Percentiles rank a stretch among this genome's conserved stretches.
Evolutionary conservation across 2,113 vertebrate genomes (phyloP).

Genomic region (Alexandromys fortis): DNA sequence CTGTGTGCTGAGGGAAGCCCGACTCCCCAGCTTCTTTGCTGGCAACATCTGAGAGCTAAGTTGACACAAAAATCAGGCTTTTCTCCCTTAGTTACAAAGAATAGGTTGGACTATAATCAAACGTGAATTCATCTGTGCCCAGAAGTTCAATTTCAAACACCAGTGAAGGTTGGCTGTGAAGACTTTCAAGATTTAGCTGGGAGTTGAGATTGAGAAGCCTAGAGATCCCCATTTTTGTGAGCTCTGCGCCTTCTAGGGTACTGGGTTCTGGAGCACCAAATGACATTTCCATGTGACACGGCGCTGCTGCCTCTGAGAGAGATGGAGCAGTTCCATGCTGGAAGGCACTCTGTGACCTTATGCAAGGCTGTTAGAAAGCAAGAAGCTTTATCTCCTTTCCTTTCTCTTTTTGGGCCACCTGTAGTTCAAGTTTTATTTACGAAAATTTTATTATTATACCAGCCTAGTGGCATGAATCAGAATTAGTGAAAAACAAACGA

Average conservation of each 20-base stretch:
- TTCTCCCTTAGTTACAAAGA: neutral
- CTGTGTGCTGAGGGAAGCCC: neutral
- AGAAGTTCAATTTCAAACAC: constrained; percentile 8
- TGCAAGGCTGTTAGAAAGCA: constrained; percentile 10
- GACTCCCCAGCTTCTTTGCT: neutral
- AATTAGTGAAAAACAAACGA: constrained; percentile 66
- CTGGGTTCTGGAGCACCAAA: constrained; percentile 8
- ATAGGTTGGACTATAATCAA: neutral
- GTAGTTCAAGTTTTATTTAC: constrained; percentile 60
- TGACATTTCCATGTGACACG: neutral
- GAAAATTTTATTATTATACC: constrained; percentile 37
- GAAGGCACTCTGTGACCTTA: constrained; percentile 2
- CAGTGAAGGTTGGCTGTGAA: neutral
- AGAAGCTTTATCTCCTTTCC: constrained; percentile 2
- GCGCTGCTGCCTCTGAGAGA: neutral
- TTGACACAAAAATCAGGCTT: neutral
- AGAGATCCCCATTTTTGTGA: neutral
- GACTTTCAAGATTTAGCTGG: neutral
- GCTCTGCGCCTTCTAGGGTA: neutral
- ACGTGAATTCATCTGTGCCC: neutral
- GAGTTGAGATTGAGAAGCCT: neutral
- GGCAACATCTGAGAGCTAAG: neutral
- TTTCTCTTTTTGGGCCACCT: neutral
- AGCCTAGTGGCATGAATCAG: constrained; percentile 38
- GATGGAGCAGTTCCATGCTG: neutral